Evolutionary conservation across 2,113 vertebrate genomes (phyloP), one percentile per base, ranked within the genome.

Genomic region (Mormyrus iriodes): DNA sequence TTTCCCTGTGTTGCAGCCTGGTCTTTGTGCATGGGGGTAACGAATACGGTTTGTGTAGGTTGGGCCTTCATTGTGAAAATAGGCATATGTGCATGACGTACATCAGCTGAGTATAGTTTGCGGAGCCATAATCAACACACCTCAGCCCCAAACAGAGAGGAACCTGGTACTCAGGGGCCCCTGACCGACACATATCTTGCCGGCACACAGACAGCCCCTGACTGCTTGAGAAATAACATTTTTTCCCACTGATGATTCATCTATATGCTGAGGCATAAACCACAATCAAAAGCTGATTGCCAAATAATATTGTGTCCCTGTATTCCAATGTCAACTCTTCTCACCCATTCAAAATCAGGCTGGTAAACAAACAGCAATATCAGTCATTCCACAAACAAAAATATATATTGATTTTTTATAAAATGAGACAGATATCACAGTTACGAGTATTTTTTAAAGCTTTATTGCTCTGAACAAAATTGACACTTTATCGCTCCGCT

Each of bases 221-320:
- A 84, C 82, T 84, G 35, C 82, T 46, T 48, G 82, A 48, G 42
- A 48, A 44, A 46, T 44, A 46, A 48, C 19, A 48, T 48, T 84
- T 48, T 48, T 9, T 7, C 21, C 82, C 21, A 46, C 44, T 84
- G 21, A 42, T 84, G 82, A 84, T 48, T 84, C 44, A 84, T 84
- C 44, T 42, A 84, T 84, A 48, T 46, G 42, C 82, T 84, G 39
- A 44, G 8, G 21, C 82, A 84, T 84, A 84, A 48, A 44, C 44
- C 21, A 21, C 82, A 84, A 84, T 84, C 82, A 84, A 46, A 48
- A n/a, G 82, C 39, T 82, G 76, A 82, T 82, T 82, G 76, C 39
- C 44, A 48, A 48, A 84, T 84, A 48, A 84, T 46, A 84, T 44
- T 42, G 44, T 84, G 21, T 48, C 82, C 39, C 82, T 48, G 82